phyloP scores from a whole-genome alignment of 2,888 invertebrate genomes.

The Netelia inedita region DNA sequence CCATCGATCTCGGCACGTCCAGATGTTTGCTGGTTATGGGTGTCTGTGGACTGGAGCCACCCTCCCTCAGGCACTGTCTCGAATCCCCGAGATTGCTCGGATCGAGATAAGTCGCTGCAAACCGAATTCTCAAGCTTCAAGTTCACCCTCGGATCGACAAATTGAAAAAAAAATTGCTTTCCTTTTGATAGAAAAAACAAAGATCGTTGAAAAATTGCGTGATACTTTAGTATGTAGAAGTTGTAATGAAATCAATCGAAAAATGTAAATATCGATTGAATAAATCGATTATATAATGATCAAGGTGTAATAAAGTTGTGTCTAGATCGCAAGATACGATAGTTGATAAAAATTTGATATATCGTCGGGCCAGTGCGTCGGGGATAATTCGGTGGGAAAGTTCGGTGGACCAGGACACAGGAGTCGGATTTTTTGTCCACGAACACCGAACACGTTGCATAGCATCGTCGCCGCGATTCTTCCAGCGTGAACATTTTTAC shows the following conservation, averaged over 20 bases:
- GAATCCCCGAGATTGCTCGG: constrained; percentile 87
- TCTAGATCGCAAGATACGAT: neutral
- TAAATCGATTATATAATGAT: constrained; percentile 7
- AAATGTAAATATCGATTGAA: neutral
- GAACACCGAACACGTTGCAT: constrained; percentile 56
- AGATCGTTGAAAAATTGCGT: constrained; percentile 30
- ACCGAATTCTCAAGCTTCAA: constrained; percentile 66
- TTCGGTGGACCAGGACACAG: constrained; percentile 1
- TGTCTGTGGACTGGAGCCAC: constrained; percentile 86
- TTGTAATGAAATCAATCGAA: neutral
- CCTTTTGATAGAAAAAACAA: neutral
- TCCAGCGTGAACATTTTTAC: neutral
- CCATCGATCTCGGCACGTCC: constrained; percentile 90
- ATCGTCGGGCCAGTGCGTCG: constrained; percentile 19
- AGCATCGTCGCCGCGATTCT: constrained; percentile 34
- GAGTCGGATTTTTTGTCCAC: constrained; percentile 38
- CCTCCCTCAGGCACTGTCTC: constrained; percentile 88
- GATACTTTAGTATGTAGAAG: constrained; percentile 7
- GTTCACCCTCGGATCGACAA: neutral
- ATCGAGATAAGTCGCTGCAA: constrained; percentile 86
- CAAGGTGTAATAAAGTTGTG: neutral
- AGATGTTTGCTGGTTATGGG: constrained; percentile 91
- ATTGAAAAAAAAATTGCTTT: constrained; percentile 8
- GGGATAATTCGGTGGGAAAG: constrained; percentile 37
- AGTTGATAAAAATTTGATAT: neutral